These are phyloP conservation scores for Podarcis cretensis DNA, from an alignment of 2,113 vertebrate species.

Conservation along the genomic window DNA sequence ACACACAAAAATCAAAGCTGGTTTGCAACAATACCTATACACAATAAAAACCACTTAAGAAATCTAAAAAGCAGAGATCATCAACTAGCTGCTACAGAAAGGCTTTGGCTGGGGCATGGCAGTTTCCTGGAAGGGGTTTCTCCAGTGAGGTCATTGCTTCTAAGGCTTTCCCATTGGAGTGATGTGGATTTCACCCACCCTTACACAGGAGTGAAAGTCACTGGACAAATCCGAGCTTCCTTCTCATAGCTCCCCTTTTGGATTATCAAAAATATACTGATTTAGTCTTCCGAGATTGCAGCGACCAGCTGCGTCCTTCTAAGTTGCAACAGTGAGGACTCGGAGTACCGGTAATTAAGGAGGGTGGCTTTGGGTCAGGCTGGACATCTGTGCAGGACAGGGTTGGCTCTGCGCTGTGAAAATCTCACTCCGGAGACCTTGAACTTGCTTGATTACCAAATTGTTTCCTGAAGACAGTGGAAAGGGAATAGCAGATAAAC, in stretches of 20 bases:
- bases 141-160: neutral
- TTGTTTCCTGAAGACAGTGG: neutral
- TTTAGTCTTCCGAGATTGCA: neutral
- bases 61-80: too few species aligned
- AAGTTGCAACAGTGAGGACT: neutral
- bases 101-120: too few species aligned
- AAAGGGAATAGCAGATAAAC: neutral
- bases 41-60: too few species aligned
- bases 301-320: neutral
- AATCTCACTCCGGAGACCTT: neutral
- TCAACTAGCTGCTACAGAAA: neutral
- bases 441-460: neutral
- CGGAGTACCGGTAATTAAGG: neutral
- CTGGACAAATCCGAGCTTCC: neutral
- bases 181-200: too few species aligned
- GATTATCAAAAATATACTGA: neutral
- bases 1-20: too few species aligned
- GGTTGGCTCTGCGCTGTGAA: neutral
- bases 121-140: neutral
- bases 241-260: neutral
- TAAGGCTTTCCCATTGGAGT: neutral
- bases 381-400: neutral
- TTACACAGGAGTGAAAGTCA: neutral
- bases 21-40: too few species aligned
- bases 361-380: neutral